Evolutionary conservation across 2,113 vertebrate genomes (phyloP).

Genomic region (pig (Sus scrofa)): DNA sequence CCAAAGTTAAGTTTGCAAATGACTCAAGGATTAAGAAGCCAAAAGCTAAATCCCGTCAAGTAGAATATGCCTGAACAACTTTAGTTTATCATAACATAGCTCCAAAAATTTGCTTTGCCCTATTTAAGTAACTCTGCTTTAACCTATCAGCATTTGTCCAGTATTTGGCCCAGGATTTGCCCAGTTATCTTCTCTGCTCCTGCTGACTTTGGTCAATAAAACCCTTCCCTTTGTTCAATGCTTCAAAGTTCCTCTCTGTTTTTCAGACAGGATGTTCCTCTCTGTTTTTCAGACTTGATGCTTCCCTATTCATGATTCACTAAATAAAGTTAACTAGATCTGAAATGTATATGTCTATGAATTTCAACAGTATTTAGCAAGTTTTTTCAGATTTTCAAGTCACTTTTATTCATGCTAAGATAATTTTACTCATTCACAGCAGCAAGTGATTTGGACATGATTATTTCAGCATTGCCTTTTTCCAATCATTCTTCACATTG

Average conservation of each 20-base stretch:
- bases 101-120: background rate
- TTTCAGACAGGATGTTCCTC: background rate
- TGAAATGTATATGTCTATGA: background rate
- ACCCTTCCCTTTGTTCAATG: background rate
- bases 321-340: background rate
- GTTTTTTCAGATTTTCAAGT: background rate
- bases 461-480: background rate
- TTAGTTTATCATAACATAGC: background rate
- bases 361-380: background rate
- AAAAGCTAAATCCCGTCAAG: background rate
- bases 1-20: background rate
- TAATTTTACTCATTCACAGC: background rate
- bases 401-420: background rate
- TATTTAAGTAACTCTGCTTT: background rate
- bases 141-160: background rate
- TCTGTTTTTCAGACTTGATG: background rate
- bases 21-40: background rate
- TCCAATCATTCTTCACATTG: background rate
- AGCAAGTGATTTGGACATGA: background rate
- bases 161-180: background rate
- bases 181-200: background rate
- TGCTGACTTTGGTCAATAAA: background rate
- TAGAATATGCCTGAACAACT: background rate
- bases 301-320: background rate
- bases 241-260: background rate